Percentiles rank a stretch among this genome's conserved stretches.
phyloP scores from a whole-genome alignment of 2,113 vertebrate species.

The Spheniscus mendiculus region DNA sequence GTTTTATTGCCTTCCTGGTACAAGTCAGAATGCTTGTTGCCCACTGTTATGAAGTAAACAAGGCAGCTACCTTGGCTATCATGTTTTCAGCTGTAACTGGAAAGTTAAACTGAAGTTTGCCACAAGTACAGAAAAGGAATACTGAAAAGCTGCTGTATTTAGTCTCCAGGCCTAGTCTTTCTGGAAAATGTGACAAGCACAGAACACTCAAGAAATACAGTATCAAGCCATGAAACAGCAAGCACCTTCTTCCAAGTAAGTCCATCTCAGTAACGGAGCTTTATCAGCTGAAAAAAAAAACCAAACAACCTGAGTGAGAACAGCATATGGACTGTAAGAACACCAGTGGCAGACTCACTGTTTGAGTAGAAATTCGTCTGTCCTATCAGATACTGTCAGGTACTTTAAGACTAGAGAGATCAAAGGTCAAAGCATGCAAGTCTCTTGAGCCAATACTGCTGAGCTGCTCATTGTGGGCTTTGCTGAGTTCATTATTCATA shows the following conservation, averaged over 20 bases:
- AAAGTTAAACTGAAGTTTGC: not conserved
- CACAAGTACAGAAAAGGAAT: not conserved
- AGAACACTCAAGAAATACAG: not conserved
- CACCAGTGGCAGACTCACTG: not conserved
- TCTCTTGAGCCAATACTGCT: not conserved
- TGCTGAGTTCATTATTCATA: not conserved
- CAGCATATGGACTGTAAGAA: not conserved
- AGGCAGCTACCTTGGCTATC: not conserved
- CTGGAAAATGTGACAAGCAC: not conserved
- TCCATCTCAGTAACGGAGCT: not conserved
- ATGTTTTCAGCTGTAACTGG: not conserved
- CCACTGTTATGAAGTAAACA: not conserved
- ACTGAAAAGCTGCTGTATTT: not conserved
- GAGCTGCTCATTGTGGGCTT: not conserved
- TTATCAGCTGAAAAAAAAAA: not conserved
- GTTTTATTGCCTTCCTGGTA: not conserved
- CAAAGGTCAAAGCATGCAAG: not conserved
- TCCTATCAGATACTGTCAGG: not conserved
- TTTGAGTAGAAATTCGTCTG: not conserved
- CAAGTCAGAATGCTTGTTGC: not conserved
- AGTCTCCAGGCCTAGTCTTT: not conserved
- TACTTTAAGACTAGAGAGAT: not conserved
- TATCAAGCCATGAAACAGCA: not conserved
- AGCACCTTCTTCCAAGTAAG: not conserved
- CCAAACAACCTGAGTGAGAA: not conserved